Conservation (phyloP, 2,888 invertebrate species). For the Hirtodrosophila confusa region DNA sequence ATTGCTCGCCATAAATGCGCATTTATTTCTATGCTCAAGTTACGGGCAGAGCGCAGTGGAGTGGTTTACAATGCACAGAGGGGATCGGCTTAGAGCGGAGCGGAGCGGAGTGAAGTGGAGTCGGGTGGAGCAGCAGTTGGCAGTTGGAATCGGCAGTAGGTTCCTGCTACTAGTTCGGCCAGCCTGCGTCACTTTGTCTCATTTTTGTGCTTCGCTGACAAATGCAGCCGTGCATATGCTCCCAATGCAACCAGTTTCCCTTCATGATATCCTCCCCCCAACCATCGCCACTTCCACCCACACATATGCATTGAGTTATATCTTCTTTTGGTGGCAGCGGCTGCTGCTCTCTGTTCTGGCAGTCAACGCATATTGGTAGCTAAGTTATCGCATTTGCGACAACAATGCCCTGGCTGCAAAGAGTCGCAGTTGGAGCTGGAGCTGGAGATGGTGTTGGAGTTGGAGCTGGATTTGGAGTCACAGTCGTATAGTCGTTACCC, state of each 20-base stretch:
- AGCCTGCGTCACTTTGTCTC: conserved; percentile 75
- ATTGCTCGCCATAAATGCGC: conserved; percentile 79
- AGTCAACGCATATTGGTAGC: conserved; percentile 80
- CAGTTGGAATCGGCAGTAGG: conserved; percentile 39
- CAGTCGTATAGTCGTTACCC: conserved; percentile 39
- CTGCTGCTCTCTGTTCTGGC: conserved; percentile 44
- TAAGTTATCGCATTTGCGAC: conserved; percentile 80
- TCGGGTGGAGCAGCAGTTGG: conserved; percentile 15
- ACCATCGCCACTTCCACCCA: conserved; percentile 33
- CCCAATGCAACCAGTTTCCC: conserved; percentile 26
- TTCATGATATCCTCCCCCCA: conserved; percentile 8
- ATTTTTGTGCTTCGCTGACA: conserved; percentile 80
- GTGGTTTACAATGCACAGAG: conserved; percentile 36
- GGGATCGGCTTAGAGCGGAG: conserved; percentile 23
- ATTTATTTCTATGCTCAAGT: conserved; percentile 79
- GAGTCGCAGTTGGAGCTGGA: conserved; percentile 7
- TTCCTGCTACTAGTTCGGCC: conserved; percentile 27
- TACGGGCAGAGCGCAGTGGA: conserved; percentile 34
- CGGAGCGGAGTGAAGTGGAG: conserved; percentile 2
- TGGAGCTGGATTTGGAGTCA: conserved; percentile 27
- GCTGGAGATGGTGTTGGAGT: conserved; percentile 11
- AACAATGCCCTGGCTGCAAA: conserved; percentile 64
- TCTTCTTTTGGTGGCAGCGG: conserved; percentile 54
- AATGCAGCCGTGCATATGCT: conserved; percentile 80
- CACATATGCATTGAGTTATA: conserved; percentile 72